A percentile compares a stretch with the other conserved stretches of the same genome.
These are phyloP conservation scores for Nomada lathburiana DNA, from an alignment of 2,888 invertebrate species.

Conservation along the genomic window DNA sequence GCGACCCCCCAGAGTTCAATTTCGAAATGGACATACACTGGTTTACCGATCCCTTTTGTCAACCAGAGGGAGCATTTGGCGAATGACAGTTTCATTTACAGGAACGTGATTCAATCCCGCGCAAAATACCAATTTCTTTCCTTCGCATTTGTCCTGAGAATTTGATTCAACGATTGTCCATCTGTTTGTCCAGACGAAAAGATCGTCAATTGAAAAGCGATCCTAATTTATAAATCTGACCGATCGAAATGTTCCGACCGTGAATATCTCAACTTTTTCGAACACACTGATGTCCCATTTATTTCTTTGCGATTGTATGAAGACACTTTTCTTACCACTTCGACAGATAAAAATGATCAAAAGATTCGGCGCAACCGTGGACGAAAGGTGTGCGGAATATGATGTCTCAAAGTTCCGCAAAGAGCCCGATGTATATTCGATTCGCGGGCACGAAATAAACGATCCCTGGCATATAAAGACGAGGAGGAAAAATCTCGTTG, in stretches of 20 bases:
- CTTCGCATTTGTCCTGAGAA: no score
- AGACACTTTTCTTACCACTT: no score
- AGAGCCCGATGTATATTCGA: not conserved
- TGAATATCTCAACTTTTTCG: not conserved
- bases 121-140: conserved; percentile 3
- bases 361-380: not conserved
- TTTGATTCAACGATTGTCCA: no score
- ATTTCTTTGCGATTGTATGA: not conserved
- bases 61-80: conserved; percentile 12
- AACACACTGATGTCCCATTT: not conserved
- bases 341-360: not conserved
- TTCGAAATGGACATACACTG: conserved; percentile 62
- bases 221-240: no score
- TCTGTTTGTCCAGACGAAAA: no score
- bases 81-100: conserved; percentile 48
- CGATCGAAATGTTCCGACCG: no score
- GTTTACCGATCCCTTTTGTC: conserved; percentile 47
- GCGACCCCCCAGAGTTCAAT: conserved; percentile 73
- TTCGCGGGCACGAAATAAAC: not conserved
- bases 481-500: conserved; percentile 28
- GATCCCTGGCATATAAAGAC: not conserved
- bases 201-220: no score
- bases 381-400: no score
- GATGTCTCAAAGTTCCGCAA: no score
- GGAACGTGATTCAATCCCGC: conserved; percentile 3